A percentile compares a stretch with the other conserved stretches of the same genome.
phyloP scores from a whole-genome alignment of 1,140 invertebrate genomes.

The Phymastichus coffea region DNA sequence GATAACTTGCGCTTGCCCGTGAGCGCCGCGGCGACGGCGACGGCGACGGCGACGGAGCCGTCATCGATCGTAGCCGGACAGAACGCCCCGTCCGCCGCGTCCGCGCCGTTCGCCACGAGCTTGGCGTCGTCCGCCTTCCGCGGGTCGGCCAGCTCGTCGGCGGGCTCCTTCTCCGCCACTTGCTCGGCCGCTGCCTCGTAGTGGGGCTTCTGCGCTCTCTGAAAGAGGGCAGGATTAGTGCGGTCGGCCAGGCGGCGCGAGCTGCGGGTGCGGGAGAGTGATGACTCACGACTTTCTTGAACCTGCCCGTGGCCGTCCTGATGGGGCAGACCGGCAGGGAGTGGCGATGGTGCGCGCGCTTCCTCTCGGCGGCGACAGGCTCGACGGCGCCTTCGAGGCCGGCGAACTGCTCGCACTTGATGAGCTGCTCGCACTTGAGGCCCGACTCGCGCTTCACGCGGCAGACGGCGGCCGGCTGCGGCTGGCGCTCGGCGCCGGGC shows the following conservation, averaged over 20 bases:
- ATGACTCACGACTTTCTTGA: background rate
- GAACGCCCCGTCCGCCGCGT: background rate
- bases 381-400: no score
- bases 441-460: conserved; percentile 53
- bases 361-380: no score
- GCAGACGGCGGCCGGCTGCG: conserved; percentile 40
- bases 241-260: no score
- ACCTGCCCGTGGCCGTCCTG: conserved; percentile 48
- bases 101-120: conserved; percentile 17
- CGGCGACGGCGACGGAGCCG: no score
- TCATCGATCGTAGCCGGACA: no score
- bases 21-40: no score
- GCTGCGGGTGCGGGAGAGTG: no score
- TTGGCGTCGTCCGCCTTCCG: conserved; percentile 24
- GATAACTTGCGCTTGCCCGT: conserved; percentile 51
- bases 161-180: conserved; percentile 37
- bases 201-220: conserved; percentile 51
- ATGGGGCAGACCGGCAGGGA: no score
- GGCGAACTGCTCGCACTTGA: no score
- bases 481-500: conserved; percentile 40
- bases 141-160: no score
- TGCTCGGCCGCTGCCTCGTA: conserved; percentile 47
- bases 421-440: conserved; percentile 53
- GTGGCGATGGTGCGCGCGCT: no score
- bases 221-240: background rate